Percentiles rank a stretch among this genome's conserved stretches.
phyloP scores from a whole-genome alignment of 2,797 vertebrate species.

The Etheostoma perlongum region DNA sequence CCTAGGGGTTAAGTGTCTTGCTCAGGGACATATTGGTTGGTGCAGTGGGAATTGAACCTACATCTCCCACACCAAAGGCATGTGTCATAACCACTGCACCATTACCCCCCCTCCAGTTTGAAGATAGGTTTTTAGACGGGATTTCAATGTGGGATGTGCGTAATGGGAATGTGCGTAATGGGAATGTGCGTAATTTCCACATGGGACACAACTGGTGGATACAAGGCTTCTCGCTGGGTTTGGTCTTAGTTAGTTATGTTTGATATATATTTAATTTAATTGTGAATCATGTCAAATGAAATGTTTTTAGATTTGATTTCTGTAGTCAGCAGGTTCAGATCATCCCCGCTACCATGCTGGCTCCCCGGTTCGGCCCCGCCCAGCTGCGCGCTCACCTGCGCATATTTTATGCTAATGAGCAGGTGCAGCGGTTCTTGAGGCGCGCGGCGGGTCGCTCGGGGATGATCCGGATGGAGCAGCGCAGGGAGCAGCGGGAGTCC shows the following conservation, averaged over 20 bases:
- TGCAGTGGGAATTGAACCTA: too few relatives aligned
- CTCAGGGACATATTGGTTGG: too few relatives aligned
- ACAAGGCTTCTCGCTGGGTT: neutral
- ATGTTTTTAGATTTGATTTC: neutral
- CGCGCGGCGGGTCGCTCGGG: slow-evolving; percentile 49
- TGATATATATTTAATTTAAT: too few relatives aligned
- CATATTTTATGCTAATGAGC: slow-evolving; percentile 86
- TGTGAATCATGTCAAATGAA: neutral
- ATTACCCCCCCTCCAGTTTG: too few relatives aligned
- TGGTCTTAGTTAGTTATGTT: neutral
- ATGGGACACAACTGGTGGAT: neutral
- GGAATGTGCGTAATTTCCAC: too few relatives aligned
- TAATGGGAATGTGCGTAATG: too few relatives aligned
- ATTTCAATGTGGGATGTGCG: too few relatives aligned
- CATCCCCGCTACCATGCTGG: neutral
- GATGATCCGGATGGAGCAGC: slow-evolving; percentile 76
- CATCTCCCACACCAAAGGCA: too few relatives aligned
- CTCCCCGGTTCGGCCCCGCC: slow-evolving; percentile 20
- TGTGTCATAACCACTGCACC: too few relatives aligned
- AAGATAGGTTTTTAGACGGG: too few relatives aligned
- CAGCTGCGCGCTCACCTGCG: slow-evolving; percentile 43
- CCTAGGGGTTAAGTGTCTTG: too few relatives aligned
- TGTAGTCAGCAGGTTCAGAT: too few relatives aligned
- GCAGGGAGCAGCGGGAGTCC: slow-evolving; percentile 64
- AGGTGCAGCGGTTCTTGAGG: slow-evolving; percentile 70